Evolutionary conservation across 35 echinoderm and acorn worm species (phyloP).

Genomic region (Anneissia japonica): DNA sequence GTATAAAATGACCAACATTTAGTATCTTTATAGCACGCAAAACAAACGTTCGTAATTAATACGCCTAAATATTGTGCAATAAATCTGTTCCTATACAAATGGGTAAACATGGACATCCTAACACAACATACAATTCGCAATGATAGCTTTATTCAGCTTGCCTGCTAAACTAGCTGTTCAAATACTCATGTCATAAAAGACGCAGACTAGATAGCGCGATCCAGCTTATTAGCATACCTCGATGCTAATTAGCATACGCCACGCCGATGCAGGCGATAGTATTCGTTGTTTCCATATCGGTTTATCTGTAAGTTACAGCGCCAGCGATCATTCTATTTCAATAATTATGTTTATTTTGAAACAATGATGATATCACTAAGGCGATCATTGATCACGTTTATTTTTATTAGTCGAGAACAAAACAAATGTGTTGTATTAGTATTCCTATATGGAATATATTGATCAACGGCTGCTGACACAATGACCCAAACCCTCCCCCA

Average conservation of each 20-base stretch:
- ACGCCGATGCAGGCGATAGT: not conserved
- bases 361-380: not conserved
- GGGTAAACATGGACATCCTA: not conserved
- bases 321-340: not conserved
- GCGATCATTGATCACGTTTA: not conserved
- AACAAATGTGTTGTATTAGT: no score
- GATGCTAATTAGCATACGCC: not conserved
- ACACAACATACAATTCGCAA: not conserved
- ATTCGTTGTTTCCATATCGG: not conserved
- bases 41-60: not conserved
- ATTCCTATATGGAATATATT: no score
- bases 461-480: no score
- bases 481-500: no score
- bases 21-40: no score
- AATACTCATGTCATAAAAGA: not conserved
- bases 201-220: not conserved
- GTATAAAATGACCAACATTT: no score
- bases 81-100: not conserved
- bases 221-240: not conserved
- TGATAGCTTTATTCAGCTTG: constrained; percentile 1
- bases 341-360: not conserved
- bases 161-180: not conserved
- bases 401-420: no score
- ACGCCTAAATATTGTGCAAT: not conserved
- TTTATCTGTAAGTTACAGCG: not conserved